phyloP scores from a whole-genome alignment of 2,113 vertebrate species.

The Sylvietta virens region DNA sequence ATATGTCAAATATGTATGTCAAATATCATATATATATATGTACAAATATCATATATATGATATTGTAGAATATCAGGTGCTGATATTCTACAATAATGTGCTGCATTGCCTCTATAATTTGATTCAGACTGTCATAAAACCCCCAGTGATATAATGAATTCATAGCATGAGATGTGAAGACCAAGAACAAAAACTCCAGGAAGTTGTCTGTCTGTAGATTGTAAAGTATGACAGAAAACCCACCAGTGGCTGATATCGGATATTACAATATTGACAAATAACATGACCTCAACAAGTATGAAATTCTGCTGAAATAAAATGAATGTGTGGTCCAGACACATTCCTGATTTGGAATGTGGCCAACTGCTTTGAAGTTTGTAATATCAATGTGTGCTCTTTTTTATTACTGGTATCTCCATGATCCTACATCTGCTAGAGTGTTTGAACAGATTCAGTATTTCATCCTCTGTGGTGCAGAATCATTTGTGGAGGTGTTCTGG shows the following conservation, averaged over 20 bases:
- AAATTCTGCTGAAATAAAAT: background rate
- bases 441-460: background rate
- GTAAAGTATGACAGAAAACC: background rate
- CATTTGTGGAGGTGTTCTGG: background rate
- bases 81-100: background rate
- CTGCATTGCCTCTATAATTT: background rate
- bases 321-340: background rate
- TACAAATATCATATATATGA: background rate
- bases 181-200: background rate
- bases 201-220: background rate
- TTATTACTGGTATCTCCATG: rapidly evolving
- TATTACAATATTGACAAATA: background rate
- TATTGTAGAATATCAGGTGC: background rate
- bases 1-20: too few relatives aligned
- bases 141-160: background rate
- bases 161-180: background rate
- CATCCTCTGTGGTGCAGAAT: background rate
- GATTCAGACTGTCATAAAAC: background rate
- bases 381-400: background rate
- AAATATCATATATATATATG: background rate
- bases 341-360: background rate
- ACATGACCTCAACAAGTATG: background rate
- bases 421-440: background rate
- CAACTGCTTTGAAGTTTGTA: background rate
- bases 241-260: background rate